Base-by-base conservation (phyloP, 2,797 vertebrate species). In the Agapornis canus region DNA sequence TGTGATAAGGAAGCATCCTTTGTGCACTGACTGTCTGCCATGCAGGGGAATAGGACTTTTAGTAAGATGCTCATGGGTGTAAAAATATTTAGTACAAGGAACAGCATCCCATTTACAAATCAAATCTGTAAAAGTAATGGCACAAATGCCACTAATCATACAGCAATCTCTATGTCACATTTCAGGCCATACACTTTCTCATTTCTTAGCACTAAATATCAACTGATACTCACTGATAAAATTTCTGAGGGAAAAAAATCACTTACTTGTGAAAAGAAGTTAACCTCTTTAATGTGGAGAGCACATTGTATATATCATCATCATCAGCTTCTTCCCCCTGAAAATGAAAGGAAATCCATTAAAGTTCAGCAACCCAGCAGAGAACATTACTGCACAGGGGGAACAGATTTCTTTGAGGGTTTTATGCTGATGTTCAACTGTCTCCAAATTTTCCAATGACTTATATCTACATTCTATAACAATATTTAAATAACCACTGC, bases 181-280 rank as follows among this genome's bases (percentile, higher is more conserved):
- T 70, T 82, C 68, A 92, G 57, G 60, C n/a, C 25, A 16, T 2
- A 2, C 17, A 42, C 49, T 54, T 72, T 42, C 52, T 71, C 45
- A 63, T 69, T 80, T 91, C 61, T 64, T 27, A 56, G 40, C 37
- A 61, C 23, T 11, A 66, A 66, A 39, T 42, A 69, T n/a, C n/a
- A 80, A 31, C 22, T 42, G 45, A 45, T 11, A 51, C 14, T 35
- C 0, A 0, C 35, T 72, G 69, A 84, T 63, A 72, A 39, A 9
- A 72, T 54, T 81, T 37, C 35, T 51, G 76, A 87, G 86, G 76
- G 68, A 14, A 25, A 52, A 90, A 42, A 54, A 56, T 3, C 35
- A 98, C 98, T 75, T 98, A 99, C 99, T 99, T 99, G 98, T 99
- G 99, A 96, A 99, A 99, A 82, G 99, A 99, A 10, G 99, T 99